A percentile compares a stretch with the other conserved stretches of the same genome.
Conservation (phyloP, 2,113 vertebrate genomes). For the Catharus minimus region DNA sequence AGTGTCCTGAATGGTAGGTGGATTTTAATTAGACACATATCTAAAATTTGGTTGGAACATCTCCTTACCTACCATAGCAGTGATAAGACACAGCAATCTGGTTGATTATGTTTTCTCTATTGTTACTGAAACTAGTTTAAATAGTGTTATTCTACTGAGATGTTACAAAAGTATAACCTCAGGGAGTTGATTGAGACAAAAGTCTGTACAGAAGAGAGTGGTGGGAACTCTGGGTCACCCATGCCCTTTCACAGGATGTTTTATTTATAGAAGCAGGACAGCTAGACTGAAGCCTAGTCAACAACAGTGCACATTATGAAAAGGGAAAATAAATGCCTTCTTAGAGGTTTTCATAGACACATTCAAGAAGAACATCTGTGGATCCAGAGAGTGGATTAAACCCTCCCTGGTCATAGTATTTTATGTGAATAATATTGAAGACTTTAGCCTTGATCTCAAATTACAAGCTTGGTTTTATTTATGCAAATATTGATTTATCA, state of each 20-base stretch:
- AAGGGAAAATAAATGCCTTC: not conserved
- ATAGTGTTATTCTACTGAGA: not conserved
- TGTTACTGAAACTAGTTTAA: not conserved
- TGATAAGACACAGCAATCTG: not conserved
- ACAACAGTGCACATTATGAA: not conserved
- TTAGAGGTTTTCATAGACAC: not conserved
- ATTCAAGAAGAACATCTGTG: not conserved
- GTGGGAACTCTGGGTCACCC: not conserved
- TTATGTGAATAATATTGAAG: not conserved
- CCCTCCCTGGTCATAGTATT: not conserved
- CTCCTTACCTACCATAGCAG: not conserved
- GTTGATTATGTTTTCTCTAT: not conserved
- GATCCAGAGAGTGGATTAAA: not conserved
- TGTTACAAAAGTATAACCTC: not conserved
- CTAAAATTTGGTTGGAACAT: not conserved
- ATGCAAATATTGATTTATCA: not conserved
- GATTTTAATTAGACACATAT: not conserved
- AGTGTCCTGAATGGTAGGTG: accelerated
- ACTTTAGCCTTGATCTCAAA: not conserved
- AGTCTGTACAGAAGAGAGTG: not conserved
- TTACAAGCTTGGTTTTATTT: not conserved
- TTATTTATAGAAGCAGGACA: not conserved
- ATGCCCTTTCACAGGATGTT: not conserved
- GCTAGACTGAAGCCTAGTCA: not conserved
- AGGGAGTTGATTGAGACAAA: not conserved